These are phyloP conservation scores for Hyperoplus immaculatus DNA, from an alignment of 2,797 vertebrate species.

Conservation along the genomic window DNA sequence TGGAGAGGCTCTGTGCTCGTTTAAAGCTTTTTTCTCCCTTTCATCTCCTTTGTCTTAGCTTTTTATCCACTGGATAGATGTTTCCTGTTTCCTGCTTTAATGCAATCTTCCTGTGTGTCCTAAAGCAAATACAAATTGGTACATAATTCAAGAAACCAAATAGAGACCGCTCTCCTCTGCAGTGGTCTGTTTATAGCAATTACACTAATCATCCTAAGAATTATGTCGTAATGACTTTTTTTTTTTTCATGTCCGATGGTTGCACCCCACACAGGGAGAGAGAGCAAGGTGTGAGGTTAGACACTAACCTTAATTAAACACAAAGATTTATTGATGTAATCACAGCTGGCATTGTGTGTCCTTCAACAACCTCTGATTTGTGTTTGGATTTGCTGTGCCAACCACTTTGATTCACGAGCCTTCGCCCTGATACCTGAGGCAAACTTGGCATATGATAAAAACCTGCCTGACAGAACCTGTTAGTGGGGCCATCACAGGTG, in stretches of 20 bases:
- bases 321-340: conserved; percentile 41
- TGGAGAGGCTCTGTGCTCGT: conserved; percentile 8
- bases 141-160: not conserved
- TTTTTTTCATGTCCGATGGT: not conserved
- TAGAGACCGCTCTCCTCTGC: not conserved
- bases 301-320: conserved; percentile 19
- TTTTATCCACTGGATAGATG: not conserved
- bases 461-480: conserved; percentile 48
- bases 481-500: conserved; percentile 50
- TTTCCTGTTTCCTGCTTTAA: conserved; percentile 27
- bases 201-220: conserved; percentile 5
- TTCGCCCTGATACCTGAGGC: conserved; percentile 56
- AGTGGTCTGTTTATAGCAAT: conserved; percentile 18
- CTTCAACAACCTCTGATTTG: conserved; percentile 29
- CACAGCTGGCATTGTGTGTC: conserved; percentile 29
- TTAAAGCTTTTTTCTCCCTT: conserved; percentile 15
- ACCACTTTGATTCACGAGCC: conserved; percentile 44
- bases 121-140: conserved; percentile 4
- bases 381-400: conserved; percentile 61
- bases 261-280: conserved; percentile 15
- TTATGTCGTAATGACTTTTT: conserved; percentile 6
- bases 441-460: conserved; percentile 52
- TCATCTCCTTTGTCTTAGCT: not conserved
- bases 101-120: conserved; percentile 27
- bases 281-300: not conserved